phyloP scores from a whole-genome alignment of 1,140 invertebrate species.

The Brachionus koreanus region DNA sequence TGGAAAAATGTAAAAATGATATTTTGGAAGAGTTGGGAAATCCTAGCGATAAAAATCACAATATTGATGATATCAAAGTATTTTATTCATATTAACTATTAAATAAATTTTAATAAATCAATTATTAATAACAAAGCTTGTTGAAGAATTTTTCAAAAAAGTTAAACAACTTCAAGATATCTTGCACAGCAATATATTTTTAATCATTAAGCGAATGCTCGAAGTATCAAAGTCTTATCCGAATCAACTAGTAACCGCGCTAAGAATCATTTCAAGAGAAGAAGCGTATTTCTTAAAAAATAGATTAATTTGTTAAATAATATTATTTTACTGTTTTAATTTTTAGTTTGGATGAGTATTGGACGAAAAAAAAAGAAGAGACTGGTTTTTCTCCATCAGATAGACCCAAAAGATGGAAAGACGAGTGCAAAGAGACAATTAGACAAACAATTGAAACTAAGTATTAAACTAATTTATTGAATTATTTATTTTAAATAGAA shows the following conservation, averaged over 20 bases:
- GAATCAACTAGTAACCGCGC: constrained; percentile 24
- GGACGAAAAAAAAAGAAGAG: constrained; percentile 37
- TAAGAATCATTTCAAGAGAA: constrained; percentile 39
- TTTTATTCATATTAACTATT: neutral
- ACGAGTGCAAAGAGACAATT: constrained; percentile 1
- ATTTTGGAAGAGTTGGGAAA: constrained; percentile 26
- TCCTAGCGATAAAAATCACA: constrained; percentile 7
- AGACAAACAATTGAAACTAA: constrained; percentile 17
- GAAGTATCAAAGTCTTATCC: constrained; percentile 16
- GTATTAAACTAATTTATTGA: neutral
- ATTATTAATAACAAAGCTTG: neutral
- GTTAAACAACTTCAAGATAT: neutral
- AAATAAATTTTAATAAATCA: neutral
- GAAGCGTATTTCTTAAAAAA: constrained; percentile 7
- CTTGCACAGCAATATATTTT: constrained; percentile 25
- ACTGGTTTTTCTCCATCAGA: constrained; percentile 42
- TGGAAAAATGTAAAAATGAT: constrained; percentile 41
- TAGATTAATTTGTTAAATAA: neutral
- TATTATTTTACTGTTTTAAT: neutral
- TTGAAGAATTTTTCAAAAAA: constrained; percentile 38
- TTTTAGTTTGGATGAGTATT: constrained; percentile 25
- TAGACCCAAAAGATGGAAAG: constrained; percentile 30
- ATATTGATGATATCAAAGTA: constrained; percentile 33
- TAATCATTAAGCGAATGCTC: neutral
- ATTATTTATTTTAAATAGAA: neutral